Base-by-base conservation (phyloP, 2,888 invertebrate species). In the Tupiocoris notatus region DNA sequence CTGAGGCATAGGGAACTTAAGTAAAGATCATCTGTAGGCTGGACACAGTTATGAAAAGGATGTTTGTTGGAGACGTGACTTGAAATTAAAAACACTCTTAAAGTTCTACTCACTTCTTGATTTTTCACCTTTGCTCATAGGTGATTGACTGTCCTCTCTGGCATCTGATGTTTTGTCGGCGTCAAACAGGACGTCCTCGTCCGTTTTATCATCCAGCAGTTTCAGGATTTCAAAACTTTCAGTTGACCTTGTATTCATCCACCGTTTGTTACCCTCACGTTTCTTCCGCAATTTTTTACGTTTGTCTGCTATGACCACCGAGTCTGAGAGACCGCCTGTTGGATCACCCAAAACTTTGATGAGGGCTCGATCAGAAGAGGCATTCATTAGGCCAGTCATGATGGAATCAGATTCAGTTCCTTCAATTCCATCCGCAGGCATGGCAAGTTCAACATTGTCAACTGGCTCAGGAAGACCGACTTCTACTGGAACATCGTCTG, bases 321-420 rank as follows among this genome's bases (percentile, higher is more conserved):
- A 20, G 23, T 71, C 58, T 12, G 39, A 39, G 39, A 39, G 39
- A 12, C 61, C 63, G 6, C 62, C 67, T n/a, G 61, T 66, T 25
- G 75, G 66, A 70, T 65, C 68, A 57, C 71, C 78, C 23, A 79
- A 68, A 39, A 80, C 79, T 65, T 79, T 79, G 58, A 80, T 75
- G 9, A 79, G 73, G n/a, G 78, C 79, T 62, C 75, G 78, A 58
- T 77, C 68, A 7, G 25, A 63, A 22, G 59, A 22, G 3, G 64
- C 58, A 3, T 58, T 21, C n/a, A 67, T 9, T 18, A 67, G 21
- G 56, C 56, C 57, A 17, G 56, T 56, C 2, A 59, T 59, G 18
- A 59, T 59, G 12, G 24, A 9, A 7, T 70, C 70, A 1, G 63
- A 61, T 25, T 73, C 62, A 17, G 54, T 62, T 9, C 24, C 39